Percentiles rank a stretch among this genome's conserved stretches.
phyloP scores from a whole-genome alignment of 2,113 vertebrate species.

The Dissostichus mawsoni region DNA sequence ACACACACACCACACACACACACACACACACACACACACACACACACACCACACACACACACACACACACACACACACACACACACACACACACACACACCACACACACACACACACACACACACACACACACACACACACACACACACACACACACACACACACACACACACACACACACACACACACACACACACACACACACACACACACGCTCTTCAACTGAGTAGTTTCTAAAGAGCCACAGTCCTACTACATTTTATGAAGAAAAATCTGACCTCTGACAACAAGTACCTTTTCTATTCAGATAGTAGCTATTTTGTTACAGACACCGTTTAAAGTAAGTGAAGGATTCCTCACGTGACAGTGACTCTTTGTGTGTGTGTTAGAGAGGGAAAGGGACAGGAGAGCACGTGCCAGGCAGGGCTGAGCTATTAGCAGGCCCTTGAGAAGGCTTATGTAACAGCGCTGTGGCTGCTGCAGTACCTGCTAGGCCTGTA shows the following conservation, averaged over 20 bases:
- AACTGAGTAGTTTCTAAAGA: slow-evolving; percentile 4
- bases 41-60: not conserved
- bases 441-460: slow-evolving; percentile 85
- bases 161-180: slow-evolving; percentile 3
- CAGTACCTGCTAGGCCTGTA: slow-evolving; percentile 79
- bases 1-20: slow-evolving; percentile 1
- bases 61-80: not conserved
- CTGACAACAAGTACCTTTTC: slow-evolving; percentile 31
- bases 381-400: slow-evolving; percentile 44
- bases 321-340: slow-evolving; percentile 48
- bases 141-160: not conserved
- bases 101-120: slow-evolving; percentile 2
- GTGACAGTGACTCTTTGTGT: slow-evolving; percentile 49
- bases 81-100: not conserved
- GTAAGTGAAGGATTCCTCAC: slow-evolving; percentile 65
- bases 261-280: slow-evolving; percentile 50
- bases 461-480: slow-evolving; percentile 82
- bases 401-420: slow-evolving; percentile 81
- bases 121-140: not conserved
- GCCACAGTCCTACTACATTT: not conserved
- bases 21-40: not conserved
- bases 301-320: slow-evolving; percentile 22
- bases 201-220: not conserved
- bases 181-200: slow-evolving; percentile 5
- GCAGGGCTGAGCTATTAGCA: slow-evolving; percentile 84